These are phyloP conservation scores for Stichodactyla helianthus DNA, from an alignment of 64 coral and sea anemone genomes.

Conservation along the genomic window DNA sequence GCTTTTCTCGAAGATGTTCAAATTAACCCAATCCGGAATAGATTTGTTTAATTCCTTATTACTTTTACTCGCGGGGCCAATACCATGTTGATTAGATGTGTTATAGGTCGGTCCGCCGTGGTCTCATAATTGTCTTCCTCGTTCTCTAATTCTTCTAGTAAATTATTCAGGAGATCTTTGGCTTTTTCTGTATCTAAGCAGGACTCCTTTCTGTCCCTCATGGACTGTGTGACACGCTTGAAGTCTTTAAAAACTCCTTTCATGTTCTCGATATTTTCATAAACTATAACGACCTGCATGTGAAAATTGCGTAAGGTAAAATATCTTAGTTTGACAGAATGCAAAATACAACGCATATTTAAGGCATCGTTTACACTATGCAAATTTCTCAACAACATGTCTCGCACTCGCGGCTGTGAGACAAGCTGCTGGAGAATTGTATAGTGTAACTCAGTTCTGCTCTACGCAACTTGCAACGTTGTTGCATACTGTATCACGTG, in stretches of 20 bases:
- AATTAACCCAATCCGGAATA: too few species aligned
- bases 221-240: not conserved
- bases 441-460: too few species aligned
- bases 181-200: not conserved
- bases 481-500: too few species aligned
- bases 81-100: conserved; percentile 22
- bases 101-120: not conserved
- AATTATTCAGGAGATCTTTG: not conserved
- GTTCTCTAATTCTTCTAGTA: not conserved
- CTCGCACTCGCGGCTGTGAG: too few species aligned
- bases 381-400: too few species aligned
- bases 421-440: too few species aligned
- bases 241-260: not conserved
- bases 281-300: not conserved
- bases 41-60: not conserved
- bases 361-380: too few species aligned
- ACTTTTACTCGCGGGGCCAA: not conserved
- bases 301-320: too few species aligned
- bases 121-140: not conserved
- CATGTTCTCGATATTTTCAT: not conserved
- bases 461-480: too few species aligned
- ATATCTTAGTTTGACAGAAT: too few species aligned
- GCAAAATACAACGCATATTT: too few species aligned
- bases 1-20: too few species aligned
- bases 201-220: not conserved